Evolutionary conservation across 2,113 vertebrate species (phyloP).

Genomic region (Phylloscopus trochiloides): DNA sequence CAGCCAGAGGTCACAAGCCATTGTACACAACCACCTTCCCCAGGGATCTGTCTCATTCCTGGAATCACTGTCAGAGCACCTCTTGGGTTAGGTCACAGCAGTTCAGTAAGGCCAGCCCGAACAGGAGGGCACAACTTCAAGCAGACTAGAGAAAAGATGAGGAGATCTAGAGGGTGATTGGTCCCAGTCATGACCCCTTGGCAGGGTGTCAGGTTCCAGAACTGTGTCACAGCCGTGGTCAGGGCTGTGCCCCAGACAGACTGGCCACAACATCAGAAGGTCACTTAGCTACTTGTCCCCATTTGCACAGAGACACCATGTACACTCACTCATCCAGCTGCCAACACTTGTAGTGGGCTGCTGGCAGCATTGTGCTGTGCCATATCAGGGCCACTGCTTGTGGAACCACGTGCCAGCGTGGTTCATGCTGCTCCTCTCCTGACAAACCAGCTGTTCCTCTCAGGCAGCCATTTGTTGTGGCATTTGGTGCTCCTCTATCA

Average conservation of each 20-base stretch:
- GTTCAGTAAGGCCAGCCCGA: neutral
- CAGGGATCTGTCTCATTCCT: constrained; percentile 19
- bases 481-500: neutral
- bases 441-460: neutral
- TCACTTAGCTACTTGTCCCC: neutral
- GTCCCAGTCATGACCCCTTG: neutral
- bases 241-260: neutral
- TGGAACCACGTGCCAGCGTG: neutral
- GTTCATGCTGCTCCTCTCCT: neutral
- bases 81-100: neutral
- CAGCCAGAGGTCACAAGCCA: constrained; percentile 30
- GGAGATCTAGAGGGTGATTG: neutral
- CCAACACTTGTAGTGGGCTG: neutral
- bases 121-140: neutral
- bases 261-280: neutral
- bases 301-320: neutral
- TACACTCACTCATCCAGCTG: neutral
- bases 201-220: neutral
- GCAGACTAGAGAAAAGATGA: neutral
- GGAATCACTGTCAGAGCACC: constrained; percentile 32
- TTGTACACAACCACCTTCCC: constrained; percentile 15
- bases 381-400: neutral
- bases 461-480: neutral
- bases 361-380: neutral
- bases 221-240: neutral